Evolutionary conservation across 1,140 invertebrate species (phyloP).

Genomic region (Drosophila navojoa): DNA sequence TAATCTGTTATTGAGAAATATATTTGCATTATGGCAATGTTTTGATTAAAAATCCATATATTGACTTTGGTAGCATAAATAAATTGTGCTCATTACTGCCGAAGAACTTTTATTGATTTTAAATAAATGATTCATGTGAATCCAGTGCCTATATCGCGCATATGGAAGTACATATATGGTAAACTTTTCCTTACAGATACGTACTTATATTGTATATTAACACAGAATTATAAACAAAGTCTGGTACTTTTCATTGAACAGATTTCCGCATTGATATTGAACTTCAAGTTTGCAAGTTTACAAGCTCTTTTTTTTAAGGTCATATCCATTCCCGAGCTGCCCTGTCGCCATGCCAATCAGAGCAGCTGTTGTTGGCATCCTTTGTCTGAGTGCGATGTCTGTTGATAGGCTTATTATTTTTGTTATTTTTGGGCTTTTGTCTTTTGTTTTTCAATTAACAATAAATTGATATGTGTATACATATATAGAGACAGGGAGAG

Average conservation of each 20-base stretch:
- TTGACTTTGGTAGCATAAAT: neutral
- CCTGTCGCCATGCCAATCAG: slow-evolving; percentile 1
- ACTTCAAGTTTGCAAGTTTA: slow-evolving; percentile 20
- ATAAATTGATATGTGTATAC: neutral
- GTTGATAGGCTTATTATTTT: neutral
- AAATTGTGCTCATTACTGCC: no score
- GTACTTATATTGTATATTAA: no score
- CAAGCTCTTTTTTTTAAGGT: slow-evolving; percentile 5
- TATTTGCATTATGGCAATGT: no score
- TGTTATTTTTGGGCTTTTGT: slow-evolving; percentile 16
- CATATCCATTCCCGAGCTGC: slow-evolving; percentile 1
- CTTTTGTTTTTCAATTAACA: slow-evolving; percentile 29
- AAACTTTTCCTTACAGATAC: no score
- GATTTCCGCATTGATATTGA: slow-evolving; percentile 36
- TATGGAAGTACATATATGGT: no score
- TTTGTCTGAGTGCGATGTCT: slow-evolving; percentile 11
- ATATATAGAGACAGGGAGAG: neutral
- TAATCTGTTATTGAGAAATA: no score
- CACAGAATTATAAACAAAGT: no score
- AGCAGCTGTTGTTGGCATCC: slow-evolving; percentile 14
- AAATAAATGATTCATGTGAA: no score
- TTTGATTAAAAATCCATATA: neutral
- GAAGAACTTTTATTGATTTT: no score
- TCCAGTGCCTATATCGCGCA: neutral
- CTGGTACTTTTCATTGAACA: neutral